phyloP scores from a whole-genome alignment of 2,797 vertebrate species.

The Acropternis orthonyx region DNA sequence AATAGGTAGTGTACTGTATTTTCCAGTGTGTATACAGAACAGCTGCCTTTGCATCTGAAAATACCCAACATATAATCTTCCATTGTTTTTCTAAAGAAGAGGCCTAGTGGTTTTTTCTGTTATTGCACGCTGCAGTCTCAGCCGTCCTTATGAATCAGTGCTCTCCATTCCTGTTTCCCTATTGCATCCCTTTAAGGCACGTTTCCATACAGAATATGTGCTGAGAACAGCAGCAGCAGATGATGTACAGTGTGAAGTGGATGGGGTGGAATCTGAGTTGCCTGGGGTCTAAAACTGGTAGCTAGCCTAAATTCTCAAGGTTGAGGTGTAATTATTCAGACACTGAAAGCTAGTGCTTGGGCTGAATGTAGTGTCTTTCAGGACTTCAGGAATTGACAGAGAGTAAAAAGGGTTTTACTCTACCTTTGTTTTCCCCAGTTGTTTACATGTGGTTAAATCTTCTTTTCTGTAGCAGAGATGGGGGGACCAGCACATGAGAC shows the following conservation, averaged over 20 bases:
- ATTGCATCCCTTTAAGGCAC: not conserved
- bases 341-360: not conserved
- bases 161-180: not conserved
- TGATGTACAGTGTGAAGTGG: rapidly evolving
- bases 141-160: not conserved
- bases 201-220: not conserved
- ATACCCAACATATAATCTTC: not conserved
- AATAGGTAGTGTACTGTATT: not conserved
- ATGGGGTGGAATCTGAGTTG: not conserved
- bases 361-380: not conserved
- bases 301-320: not conserved
- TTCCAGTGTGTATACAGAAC: not conserved
- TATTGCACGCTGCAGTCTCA: not conserved
- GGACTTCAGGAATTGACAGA: not conserved
- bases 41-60: not conserved
- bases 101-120: not conserved
- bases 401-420: not conserved
- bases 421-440: not conserved
- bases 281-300: not conserved
- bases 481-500: not conserved
- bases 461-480: not conserved
- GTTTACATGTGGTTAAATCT: not conserved
- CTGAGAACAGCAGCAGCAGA: not conserved
- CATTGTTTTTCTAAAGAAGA: not conserved
- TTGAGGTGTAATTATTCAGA: not conserved